phyloP scores from a whole-genome alignment of 2,888 invertebrate genomes.

The Agonopterix subpropinquella region DNA sequence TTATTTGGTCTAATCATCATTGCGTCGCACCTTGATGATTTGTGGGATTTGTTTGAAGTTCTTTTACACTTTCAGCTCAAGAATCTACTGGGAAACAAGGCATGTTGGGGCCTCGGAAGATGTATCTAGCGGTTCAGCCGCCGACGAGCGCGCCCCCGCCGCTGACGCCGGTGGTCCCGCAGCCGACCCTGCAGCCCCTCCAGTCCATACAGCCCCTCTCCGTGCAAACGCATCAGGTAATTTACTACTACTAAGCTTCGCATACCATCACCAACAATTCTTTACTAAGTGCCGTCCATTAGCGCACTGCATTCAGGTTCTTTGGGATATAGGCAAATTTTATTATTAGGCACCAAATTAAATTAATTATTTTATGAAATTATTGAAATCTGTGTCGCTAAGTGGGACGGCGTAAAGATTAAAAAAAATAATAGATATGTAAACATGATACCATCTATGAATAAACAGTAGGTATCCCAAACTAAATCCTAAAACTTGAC shows the following conservation, averaged over 20 bases:
- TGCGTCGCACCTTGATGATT: too few relatives aligned
- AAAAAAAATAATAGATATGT: not conserved
- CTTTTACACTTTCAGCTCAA: conserved; percentile 77
- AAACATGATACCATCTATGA: not conserved
- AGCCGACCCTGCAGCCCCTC: conserved; percentile 33
- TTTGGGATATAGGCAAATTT: too few relatives aligned
- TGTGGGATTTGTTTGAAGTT: not conserved
- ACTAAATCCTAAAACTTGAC: not conserved
- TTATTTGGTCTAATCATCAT: too few relatives aligned
- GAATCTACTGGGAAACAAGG: conserved; percentile 90
- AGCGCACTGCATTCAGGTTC: too few relatives aligned
- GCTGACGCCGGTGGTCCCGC: conserved; percentile 34
- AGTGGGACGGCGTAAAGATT: too few relatives aligned
- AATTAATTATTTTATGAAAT: too few relatives aligned
- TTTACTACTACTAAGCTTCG: conserved; percentile 56
- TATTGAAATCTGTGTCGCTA: too few relatives aligned
- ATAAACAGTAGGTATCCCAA: not conserved
- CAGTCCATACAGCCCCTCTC: conserved; percentile 54
- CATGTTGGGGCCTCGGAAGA: conserved; percentile 89
- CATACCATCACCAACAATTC: conserved; percentile 1
- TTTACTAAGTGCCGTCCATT: too few relatives aligned
- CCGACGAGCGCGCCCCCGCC: conserved; percentile 58
- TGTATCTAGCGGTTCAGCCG: conserved; percentile 91
- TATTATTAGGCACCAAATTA: too few relatives aligned
- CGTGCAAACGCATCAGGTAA: conserved; percentile 67